phyloP scores from a whole-genome alignment of 2,797 vertebrate species.

The Urosaurus nigricauda region DNA sequence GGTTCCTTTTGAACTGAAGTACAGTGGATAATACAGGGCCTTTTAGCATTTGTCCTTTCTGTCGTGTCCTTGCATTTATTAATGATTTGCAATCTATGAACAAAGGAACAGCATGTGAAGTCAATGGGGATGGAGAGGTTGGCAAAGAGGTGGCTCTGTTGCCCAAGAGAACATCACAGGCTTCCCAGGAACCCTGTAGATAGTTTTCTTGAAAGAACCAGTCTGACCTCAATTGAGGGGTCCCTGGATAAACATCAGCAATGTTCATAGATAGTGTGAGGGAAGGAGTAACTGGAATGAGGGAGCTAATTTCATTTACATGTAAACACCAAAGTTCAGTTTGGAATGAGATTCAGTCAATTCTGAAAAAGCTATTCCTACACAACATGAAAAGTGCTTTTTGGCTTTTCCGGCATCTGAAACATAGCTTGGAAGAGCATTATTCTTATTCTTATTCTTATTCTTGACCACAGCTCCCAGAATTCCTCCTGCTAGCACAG shows the following conservation, averaged over 20 bases:
- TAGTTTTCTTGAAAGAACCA: constrained; percentile 15
- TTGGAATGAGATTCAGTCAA: neutral
- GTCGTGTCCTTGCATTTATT: constrained; percentile 25
- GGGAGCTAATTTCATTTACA: neutral
- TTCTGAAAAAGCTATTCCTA: neutral
- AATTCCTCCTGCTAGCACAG: neutral
- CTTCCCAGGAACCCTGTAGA: neutral
- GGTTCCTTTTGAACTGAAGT: neutral
- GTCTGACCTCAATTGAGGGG: constrained; percentile 7
- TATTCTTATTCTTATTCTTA: neutral
- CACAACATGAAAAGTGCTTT: neutral
- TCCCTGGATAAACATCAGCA: neutral
- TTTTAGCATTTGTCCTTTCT: neutral
- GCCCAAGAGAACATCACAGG: neutral
- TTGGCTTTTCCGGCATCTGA: neutral
- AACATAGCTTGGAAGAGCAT: neutral
- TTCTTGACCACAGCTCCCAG: neutral
- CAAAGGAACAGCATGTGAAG: constrained; percentile 36
- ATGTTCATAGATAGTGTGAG: neutral
- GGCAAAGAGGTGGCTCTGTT: neutral
- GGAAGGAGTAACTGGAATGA: neutral
- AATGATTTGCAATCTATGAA: constrained; percentile 37
- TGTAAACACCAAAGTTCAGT: neutral
- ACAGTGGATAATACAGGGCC: neutral
- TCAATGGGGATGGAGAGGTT: neutral